Percentiles rank a stretch among this genome's conserved stretches.
Conservation (phyloP, 2,113 vertebrate species). For the Rattus norvegicus region GRCr8 NC_086022.1:168561501-168562000, state of each 20-base stretch:
- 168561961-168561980: no score
- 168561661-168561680: slow-evolving; percentile 5
- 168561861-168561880: background rate
- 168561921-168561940: background rate
- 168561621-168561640: background rate
- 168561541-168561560: background rate
- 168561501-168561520: background rate
- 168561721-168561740: background rate
- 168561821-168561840: slow-evolving; percentile 2
- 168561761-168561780: slow-evolving; percentile 8
- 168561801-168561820: background rate
- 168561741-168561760: background rate
- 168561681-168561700: background rate
- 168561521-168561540: background rate
- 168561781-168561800: background rate
- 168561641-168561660: background rate
- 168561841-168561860: background rate
- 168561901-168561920: background rate
- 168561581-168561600: background rate
- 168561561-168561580: background rate
- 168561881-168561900: background rate
- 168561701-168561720: background rate
- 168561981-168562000: background rate
- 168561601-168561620: slow-evolving; percentile 13
- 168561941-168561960: background rate